Base-by-base conservation (phyloP, 2,888 invertebrate genomes). In the Ephialtes manifestator region DNA sequence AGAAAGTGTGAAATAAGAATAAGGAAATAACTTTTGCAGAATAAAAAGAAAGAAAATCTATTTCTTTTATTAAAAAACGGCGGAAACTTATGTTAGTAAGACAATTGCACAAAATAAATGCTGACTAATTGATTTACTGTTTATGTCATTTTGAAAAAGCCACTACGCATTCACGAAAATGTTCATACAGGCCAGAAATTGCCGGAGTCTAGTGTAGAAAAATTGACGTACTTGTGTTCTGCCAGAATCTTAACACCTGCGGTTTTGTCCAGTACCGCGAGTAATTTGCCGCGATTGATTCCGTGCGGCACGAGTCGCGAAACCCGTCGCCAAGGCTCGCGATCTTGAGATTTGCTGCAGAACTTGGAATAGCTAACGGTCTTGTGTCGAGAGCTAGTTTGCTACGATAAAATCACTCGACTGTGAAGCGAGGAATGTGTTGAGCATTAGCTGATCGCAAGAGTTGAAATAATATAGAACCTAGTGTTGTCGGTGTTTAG, bases 341-440 rank as follows among this genome's bases (percentile, higher is more conserved):
- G 83, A 83, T 83, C 83, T 83, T 79, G 83, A 75, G 83, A 79
- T 83, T 78, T 68, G 43, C 60, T 81, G 39, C 46, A 55, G 51
- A 72, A 58, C 63, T 65, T 65, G 71, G 71, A 77, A 82, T 79
- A 79, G 74, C 63, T 79, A 79, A 83, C 83, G 83, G 53, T 75
- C 79, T 75, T 48, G 55, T 65, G 58, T 70, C 70, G 65, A 35
- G 48, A 18, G 55, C 76, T 74, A 65, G 72, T 58, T 67, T 81
- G 87, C 88, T 89, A 90, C 90, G 90, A 89, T 92, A 91, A 92
- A 92, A 90, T 89, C 91, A 89, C 88, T 91, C 88, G 89, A 90
- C 90, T 90, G 90, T 91, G 89, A 90, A 91, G 88, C 87, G 75
- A 87, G 88, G 91, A 92, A 91, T 92, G 91, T 88, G 87, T 88